Percentiles rank a stretch among this genome's conserved stretches.
phyloP scores from a whole-genome alignment of 2,888 invertebrate species.

The Cloeon dipterum region DNA sequence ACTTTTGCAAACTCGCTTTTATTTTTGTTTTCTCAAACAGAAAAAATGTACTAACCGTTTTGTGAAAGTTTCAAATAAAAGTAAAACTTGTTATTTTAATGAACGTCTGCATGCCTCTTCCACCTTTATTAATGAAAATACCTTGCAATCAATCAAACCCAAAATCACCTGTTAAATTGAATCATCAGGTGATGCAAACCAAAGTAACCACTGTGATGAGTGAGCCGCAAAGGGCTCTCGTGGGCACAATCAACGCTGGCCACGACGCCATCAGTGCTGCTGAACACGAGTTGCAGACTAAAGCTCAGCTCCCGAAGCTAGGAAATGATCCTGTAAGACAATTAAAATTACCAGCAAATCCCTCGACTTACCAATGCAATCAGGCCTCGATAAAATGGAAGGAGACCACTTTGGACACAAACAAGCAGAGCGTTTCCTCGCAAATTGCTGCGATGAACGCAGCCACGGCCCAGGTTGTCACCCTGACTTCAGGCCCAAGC shows the following conservation, averaged over 20 bases:
- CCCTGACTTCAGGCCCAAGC: conserved; percentile 55
- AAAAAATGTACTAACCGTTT: too few relatives aligned
- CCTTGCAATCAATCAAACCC: too few relatives aligned
- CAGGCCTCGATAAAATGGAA: conserved; percentile 77
- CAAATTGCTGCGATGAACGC: conserved; percentile 99
- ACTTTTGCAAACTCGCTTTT: too few relatives aligned
- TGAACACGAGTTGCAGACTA: conserved; percentile 43
- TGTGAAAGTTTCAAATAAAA: too few relatives aligned
- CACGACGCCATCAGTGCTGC: conserved; percentile 72
- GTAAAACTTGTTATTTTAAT: too few relatives aligned
- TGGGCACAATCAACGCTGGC: conserved; percentile 76
- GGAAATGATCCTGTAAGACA: conserved; percentile 45
- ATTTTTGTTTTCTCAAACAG: too few relatives aligned
- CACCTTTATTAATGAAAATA: too few relatives aligned
- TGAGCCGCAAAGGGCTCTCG: conserved; percentile 79
- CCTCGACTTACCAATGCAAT: background rate
- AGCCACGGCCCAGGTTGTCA: conserved; percentile 92
- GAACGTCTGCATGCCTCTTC: too few relatives aligned
- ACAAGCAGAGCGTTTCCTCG: conserved; percentile 87
- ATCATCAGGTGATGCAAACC: conserved; percentile 64
- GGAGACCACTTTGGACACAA: conserved; percentile 79
- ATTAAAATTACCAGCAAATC: background rate
- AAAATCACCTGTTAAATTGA: too few relatives aligned
- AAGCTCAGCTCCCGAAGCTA: conserved; percentile 41
- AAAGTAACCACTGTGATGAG: conserved; percentile 66